A percentile compares a stretch with the other conserved stretches of the same genome.
Evolutionary conservation across 2,888 invertebrate species (phyloP).

Genomic region (Trissolcus brochymenae): DNA sequence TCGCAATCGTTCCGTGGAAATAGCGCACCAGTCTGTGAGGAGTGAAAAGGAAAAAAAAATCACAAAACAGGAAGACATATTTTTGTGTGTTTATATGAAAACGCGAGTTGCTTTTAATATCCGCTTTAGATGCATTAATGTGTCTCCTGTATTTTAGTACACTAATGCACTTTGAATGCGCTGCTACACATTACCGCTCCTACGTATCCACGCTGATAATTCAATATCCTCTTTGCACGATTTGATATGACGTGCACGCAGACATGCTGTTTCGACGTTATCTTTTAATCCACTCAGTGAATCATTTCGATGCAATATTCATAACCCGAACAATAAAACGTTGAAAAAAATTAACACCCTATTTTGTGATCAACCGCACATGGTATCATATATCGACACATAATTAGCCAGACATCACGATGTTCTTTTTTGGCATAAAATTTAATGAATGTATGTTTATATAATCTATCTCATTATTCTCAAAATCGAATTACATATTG

Average conservation of each 20-base stretch:
- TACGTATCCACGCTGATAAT: slow-evolving; percentile 44
- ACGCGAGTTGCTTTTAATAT: slow-evolving; percentile 52
- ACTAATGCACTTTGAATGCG: slow-evolving; percentile 49
- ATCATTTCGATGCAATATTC: slow-evolving; percentile 38
- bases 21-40: background rate
- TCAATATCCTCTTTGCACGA: slow-evolving; percentile 55
- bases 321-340: slow-evolving; percentile 21
- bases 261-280: slow-evolving; percentile 48
- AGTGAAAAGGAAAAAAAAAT: background rate
- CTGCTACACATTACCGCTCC: slow-evolving; percentile 39
- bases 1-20: background rate
- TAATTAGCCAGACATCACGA: no score
- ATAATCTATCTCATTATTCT: no score
- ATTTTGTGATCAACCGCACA: slow-evolving; percentile 2
- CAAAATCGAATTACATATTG: no score
- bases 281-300: slow-evolving; percentile 44
- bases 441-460: no score
- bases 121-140: slow-evolving; percentile 51
- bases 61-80: background rate
- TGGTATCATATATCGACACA: no score
- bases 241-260: slow-evolving; percentile 47
- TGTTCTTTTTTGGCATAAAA: no score
- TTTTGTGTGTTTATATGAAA: slow-evolving; percentile 26
- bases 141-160: slow-evolving; percentile 44
- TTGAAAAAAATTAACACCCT: slow-evolving; percentile 27